Conservation (phyloP, 2,888 invertebrate genomes). For the Xestia sexstrigata region DNA sequence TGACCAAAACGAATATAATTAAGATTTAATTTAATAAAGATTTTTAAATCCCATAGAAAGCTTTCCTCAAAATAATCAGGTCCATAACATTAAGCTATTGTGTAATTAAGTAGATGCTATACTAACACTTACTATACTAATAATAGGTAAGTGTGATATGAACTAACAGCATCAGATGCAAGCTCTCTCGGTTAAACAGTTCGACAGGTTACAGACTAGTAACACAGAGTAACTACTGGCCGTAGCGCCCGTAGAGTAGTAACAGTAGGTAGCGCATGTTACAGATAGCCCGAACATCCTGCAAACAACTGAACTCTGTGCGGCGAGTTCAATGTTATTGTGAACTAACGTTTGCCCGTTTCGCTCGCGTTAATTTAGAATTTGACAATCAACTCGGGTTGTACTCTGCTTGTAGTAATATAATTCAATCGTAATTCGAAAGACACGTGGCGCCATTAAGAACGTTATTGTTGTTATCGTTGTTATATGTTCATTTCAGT, state of each 20-base stretch:
- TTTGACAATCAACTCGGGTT: no score
- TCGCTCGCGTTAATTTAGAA: no score
- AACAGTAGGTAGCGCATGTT: conserved; percentile 42
- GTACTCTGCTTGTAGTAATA: no score
- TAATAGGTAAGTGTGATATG: conserved; percentile 13
- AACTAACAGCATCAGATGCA: conserved; percentile 34
- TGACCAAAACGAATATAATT: neutral
- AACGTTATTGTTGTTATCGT: no score
- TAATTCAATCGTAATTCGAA: no score
- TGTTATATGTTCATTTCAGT: no score
- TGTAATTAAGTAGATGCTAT: neutral
- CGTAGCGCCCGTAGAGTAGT: conserved; percentile 14
- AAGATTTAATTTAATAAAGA: neutral
- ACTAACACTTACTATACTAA: neutral
- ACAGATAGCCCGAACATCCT: conserved; percentile 58
- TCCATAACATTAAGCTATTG: neutral
- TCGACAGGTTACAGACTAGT: conserved; percentile 56
- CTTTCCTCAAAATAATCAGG: neutral
- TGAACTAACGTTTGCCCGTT: conserved; percentile 7
- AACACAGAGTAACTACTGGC: conserved; percentile 47
- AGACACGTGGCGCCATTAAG: no score
- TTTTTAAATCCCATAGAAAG: neutral
- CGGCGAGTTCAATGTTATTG: conserved; percentile 39
- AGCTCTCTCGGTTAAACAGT: conserved; percentile 49
- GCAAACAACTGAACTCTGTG: conserved; percentile 49